Evolutionary conservation across 2,113 vertebrate genomes (phyloP).

Genomic region (Tenebrosternarchus preto): DNA sequence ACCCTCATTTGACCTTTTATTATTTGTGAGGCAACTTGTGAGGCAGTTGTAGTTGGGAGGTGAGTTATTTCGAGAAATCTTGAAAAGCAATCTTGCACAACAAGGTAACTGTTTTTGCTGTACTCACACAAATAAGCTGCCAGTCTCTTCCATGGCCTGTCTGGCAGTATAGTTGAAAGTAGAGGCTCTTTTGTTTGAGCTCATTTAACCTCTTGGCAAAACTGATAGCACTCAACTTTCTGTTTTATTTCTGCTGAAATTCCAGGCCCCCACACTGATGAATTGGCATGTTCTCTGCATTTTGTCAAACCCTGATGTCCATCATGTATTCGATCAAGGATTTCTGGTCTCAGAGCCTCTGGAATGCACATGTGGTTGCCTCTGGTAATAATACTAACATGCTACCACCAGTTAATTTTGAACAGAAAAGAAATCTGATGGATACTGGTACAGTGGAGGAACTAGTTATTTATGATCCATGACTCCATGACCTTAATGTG

Average conservation of each 20-base stretch:
- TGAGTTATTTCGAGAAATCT: constrained; percentile 41
- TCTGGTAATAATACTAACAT: constrained; percentile 34
- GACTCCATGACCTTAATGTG: too few relatives aligned
- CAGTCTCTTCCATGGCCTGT: constrained; percentile 43
- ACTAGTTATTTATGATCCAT: too few relatives aligned
- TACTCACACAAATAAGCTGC: constrained; percentile 42
- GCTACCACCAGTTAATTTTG: too few relatives aligned
- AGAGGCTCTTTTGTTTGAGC: constrained; percentile 45
- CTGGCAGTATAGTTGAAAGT: constrained; percentile 37
- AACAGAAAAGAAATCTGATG: too few relatives aligned
- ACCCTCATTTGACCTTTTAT: too few relatives aligned
- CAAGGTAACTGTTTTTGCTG: constrained; percentile 36
- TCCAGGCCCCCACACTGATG: constrained; percentile 43
- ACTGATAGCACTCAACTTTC: constrained; percentile 32
- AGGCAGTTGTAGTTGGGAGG: constrained; percentile 11
- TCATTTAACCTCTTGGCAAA: constrained; percentile 31
- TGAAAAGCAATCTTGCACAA: constrained; percentile 45
- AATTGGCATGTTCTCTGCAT: too few relatives aligned
- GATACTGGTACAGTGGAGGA: too few relatives aligned
- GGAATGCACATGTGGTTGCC: constrained; percentile 37
- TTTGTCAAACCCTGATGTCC: constrained; percentile 44
- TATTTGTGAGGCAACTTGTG: too few relatives aligned
- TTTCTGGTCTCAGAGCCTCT: constrained; percentile 34
- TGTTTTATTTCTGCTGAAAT: constrained; percentile 45
- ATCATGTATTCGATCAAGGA: constrained; percentile 37